phyloP scores from a whole-genome alignment of 2,888 invertebrate species.

The Sphaerophoria taeniata region DNA sequence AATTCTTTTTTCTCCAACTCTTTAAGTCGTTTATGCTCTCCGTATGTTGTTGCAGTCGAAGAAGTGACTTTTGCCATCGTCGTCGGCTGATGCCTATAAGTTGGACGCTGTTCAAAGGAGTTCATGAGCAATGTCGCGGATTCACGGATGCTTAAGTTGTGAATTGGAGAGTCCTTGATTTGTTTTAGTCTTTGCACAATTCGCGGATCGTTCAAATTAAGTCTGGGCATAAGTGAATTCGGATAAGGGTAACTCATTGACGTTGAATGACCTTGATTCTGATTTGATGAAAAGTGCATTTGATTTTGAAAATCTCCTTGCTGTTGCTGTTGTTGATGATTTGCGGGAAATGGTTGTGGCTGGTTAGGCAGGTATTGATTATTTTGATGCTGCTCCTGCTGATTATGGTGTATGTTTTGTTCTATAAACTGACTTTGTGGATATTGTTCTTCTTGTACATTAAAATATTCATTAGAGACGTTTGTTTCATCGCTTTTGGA shows the following conservation, averaged over 20 bases:
- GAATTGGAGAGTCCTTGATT: conserved; percentile 60
- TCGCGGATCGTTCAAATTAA: conserved; percentile 63
- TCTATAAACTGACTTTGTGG: neutral
- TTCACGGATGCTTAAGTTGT: conserved; percentile 47
- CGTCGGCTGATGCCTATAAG: neutral
- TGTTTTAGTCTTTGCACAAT: conserved; percentile 50
- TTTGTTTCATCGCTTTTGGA: neutral
- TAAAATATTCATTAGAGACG: neutral
- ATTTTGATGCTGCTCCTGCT: conserved; percentile 7
- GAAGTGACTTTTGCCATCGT: conserved; percentile 35
- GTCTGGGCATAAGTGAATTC: conserved; percentile 21
- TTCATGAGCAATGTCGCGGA: conserved; percentile 39
- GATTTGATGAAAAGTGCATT: conserved; percentile 11
- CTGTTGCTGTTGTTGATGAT: conserved; percentile 30
- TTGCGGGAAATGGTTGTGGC: too few species aligned
- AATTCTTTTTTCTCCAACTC: conserved; percentile 51
- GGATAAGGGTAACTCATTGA: conserved; percentile 3
- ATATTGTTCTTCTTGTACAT: conserved; percentile 6
- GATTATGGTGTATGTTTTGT: conserved; percentile 4
- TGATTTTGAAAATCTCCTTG: conserved; percentile 12
- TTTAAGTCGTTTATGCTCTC: conserved; percentile 60
- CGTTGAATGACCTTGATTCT: conserved; percentile 6
- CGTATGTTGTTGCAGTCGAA: conserved; percentile 57
- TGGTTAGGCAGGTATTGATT: too few species aligned
- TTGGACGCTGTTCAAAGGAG: neutral